Percentiles rank a stretch among this genome's conserved stretches.
Conservation (phyloP, 2,113 vertebrate species). For the western clawed frog (Xenopus tropicalis) region UCB_Xtro_10.0 CM004451.2:53608501-53609000, state of each 20-base stretch:
- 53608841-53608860: neutral
- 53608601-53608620: neutral
- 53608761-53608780: neutral
- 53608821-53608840: constrained; percentile 14
- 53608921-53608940: too few relatives aligned
- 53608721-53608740: constrained; percentile 6
- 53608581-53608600: neutral
- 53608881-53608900: neutral
- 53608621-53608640: neutral
- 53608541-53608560: too few relatives aligned
- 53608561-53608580: too few relatives aligned
- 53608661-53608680: neutral
- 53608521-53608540: too few relatives aligned
- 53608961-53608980: too few relatives aligned
- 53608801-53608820: constrained; percentile 7
- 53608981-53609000: too few relatives aligned
- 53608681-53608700: neutral
- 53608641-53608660: neutral
- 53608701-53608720: constrained; percentile 1
- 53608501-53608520: too few relatives aligned
- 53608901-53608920: too few relatives aligned
- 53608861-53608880: constrained; percentile 13
- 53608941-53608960: too few relatives aligned
- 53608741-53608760: constrained; percentile 7
- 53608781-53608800: constrained; percentile 13